Evolutionary conservation across 2,888 invertebrate genomes (phyloP).

Genomic region (Apomyelois bistriatella): DNA sequence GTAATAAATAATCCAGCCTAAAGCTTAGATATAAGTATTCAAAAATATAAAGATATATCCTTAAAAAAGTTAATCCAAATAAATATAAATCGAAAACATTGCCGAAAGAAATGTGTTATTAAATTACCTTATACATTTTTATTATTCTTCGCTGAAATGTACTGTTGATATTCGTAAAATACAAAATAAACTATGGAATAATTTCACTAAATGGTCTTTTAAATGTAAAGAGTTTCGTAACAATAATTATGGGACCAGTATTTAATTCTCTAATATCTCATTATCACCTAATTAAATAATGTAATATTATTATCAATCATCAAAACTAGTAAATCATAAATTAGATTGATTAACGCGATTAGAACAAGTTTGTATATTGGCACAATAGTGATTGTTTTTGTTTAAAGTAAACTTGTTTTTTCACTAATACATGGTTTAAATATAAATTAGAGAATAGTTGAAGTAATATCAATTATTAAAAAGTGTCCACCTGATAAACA

Average conservation of each 20-base stretch:
- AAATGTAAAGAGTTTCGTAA: constrained; percentile 12
- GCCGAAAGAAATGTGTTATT: no score
- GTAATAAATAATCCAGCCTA: no score
- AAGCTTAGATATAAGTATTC: no score
- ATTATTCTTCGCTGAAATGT: not conserved
- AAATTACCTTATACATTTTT: constrained; percentile 6
- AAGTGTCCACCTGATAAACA: constrained; percentile 14
- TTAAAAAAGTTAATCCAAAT: no score
- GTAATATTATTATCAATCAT: not conserved
- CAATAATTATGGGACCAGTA: not conserved
- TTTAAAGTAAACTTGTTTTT: not conserved
- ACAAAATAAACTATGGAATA: not conserved
- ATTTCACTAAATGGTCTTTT: not conserved
- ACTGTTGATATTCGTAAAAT: not conserved
- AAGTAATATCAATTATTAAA: constrained; percentile 17
- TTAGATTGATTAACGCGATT: not conserved
- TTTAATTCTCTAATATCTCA: not conserved
- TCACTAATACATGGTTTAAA: not conserved
- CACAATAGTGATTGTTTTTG: not conserved
- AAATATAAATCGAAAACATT: no score
- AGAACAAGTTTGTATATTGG: not conserved
- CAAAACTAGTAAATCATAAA: not conserved
- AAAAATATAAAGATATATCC: no score
- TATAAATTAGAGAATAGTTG: constrained; percentile 14
- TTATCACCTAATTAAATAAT: not conserved